These are phyloP conservation scores for Porphyrio hochstetteri DNA, from an alignment of 2,113 vertebrate genomes.

Conservation along the genomic window DNA sequence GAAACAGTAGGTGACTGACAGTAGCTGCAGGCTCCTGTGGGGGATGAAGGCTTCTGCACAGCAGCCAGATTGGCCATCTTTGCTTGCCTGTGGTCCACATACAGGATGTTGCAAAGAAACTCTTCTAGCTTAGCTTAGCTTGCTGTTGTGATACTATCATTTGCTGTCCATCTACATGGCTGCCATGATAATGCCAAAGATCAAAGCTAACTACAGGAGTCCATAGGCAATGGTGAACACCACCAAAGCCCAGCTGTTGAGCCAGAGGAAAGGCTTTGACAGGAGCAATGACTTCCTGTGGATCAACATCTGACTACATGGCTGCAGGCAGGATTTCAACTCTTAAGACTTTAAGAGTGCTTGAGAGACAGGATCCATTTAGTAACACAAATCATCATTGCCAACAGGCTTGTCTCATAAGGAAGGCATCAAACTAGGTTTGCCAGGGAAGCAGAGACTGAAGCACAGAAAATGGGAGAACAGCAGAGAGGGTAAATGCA, in stretches of 20 bases:
- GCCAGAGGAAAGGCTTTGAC: not conserved
- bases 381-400: not conserved
- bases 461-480: not conserved
- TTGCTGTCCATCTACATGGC: not conserved
- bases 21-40: not conserved
- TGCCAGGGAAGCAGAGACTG: not conserved
- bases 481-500: not conserved
- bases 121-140: accelerated
- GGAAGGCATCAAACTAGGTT: not conserved
- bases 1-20: not conserved
- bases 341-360: not conserved
- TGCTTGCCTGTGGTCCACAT: not conserved
- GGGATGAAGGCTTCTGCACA: not conserved
- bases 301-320: not conserved
- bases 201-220: not conserved
- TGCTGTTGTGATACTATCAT: not conserved
- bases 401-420: not conserved
- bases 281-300: not conserved
- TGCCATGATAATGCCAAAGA: not conserved
- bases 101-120: not conserved
- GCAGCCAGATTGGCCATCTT: not conserved
- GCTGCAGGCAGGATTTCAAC: not conserved
- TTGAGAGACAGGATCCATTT: not conserved
- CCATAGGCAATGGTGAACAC: not conserved
- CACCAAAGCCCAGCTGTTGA: not conserved